phyloP scores from a whole-genome alignment of 2,113 vertebrate species.

The Nyctereutes procyonoides region DNA sequence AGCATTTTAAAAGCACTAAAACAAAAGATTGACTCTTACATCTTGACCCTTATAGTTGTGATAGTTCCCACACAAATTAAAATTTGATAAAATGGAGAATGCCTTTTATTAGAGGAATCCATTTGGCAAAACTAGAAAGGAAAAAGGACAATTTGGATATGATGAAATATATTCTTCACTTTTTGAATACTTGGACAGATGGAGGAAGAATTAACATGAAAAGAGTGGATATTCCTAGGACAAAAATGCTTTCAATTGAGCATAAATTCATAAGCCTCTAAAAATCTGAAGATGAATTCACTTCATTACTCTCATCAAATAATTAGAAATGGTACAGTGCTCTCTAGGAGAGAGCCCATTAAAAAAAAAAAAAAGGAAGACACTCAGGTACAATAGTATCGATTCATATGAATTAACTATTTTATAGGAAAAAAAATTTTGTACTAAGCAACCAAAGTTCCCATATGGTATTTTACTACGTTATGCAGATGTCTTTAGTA shows the following conservation, averaged over 20 bases:
- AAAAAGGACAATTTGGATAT: not conserved
- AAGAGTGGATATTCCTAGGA: slow-evolving; percentile 37
- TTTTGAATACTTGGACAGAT: slow-evolving; percentile 60
- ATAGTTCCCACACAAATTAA: slow-evolving; percentile 41
- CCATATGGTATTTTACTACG: slow-evolving; percentile 30
- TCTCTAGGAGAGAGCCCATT: not conserved
- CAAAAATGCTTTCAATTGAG: slow-evolving; percentile 45
- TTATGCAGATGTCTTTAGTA: not conserved
- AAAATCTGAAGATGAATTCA: slow-evolving; percentile 67
- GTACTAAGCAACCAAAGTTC: not conserved
- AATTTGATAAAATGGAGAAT: not conserved
- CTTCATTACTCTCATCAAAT: slow-evolving; percentile 68
- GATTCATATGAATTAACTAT: slow-evolving; percentile 43
- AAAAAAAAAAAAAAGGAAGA: not conserved
- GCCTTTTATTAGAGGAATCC: not conserved
- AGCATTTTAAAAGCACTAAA: not conserved
- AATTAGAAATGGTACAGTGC: slow-evolving; percentile 66
- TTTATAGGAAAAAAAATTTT: slow-evolving; percentile 46
- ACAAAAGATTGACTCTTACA: not conserved
- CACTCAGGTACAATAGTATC: slow-evolving; percentile 7
- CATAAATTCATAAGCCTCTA: slow-evolving; percentile 65
- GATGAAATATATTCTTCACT: not conserved
- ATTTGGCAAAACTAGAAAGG: not conserved
- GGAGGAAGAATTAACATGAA: slow-evolving; percentile 35
- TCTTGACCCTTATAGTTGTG: not conserved